Base-by-base conservation (phyloP, 2,797 vertebrate genomes). In the Hephaestus fuliginosus region DNA sequence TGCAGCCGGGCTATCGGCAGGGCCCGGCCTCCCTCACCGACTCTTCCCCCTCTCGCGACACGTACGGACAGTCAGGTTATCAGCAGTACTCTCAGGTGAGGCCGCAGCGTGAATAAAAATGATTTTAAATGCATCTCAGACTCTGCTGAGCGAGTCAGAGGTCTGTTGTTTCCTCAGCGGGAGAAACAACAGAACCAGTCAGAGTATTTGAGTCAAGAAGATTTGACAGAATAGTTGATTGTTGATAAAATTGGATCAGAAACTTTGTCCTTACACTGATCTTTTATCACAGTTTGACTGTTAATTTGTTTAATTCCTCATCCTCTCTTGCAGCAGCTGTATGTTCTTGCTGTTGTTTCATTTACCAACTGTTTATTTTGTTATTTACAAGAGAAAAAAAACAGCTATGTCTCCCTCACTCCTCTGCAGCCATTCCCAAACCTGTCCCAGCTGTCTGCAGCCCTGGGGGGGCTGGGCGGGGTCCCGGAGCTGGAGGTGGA, bases 401-500 rank as follows among this genome's bases (percentile, higher is more conserved):
- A 0, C 0, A 8, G 0, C 14, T 18, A 0, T 70, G 39, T 82
- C 18, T 70, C 17, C n/a, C 1, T n/a, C 13, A 44, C 7, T 44
- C 17, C 14, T 56, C 66, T 44, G 30, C 88, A 97, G 96, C 96
- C 97, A n/a, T 98, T 97, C 87, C 96, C 97, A 11, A 96, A 88
- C 85, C 81, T 98, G 86, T 97, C 96, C 83, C 97, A 97, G 89
- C 94, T 99, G 57, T 98, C 97, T 1, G 95, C 96, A 0, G 95
- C 97, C 9, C 92, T 99, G 22, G 97, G 97, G 57, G 98, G 98
- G 1, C 91, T 99, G 83, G 97, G 96, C 53, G 97, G 96, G 22
- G 96, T 98, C 0, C 97, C 98, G 0, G 97, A 97, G 90, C 95
- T 97, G 84, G 97, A 98, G 73, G 91, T 97, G 68, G 98, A 98